phyloP scores from a whole-genome alignment of 2,888 invertebrate species.

The Nomada goodeniana region DNA sequence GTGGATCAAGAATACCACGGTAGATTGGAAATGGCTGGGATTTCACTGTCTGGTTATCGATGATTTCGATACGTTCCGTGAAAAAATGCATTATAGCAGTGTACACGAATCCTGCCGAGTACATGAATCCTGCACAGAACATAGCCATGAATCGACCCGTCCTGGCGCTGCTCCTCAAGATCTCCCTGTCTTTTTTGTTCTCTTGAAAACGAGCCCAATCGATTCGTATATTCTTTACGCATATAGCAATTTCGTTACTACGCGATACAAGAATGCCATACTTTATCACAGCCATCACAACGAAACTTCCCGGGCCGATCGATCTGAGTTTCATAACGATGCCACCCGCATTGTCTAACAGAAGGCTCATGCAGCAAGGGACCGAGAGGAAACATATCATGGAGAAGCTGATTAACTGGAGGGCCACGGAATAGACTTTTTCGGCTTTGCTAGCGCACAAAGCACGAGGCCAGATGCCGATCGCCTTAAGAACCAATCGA shows the following conservation, averaged over 20 bases:
- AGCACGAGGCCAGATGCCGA: conserved; percentile 76
- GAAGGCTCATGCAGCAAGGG: conserved; percentile 71
- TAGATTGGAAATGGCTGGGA: conserved; percentile 76
- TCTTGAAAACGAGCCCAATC: conserved; percentile 66
- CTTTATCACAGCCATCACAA: conserved; percentile 72
- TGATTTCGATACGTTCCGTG: conserved; percentile 64
- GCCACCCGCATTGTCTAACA: conserved; percentile 66
- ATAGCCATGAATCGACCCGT: conserved; percentile 66
- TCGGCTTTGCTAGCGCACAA: conserved; percentile 34
- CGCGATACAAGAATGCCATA: conserved; percentile 64
- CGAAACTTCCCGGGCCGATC: conserved; percentile 75
- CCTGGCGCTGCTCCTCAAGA: conserved; percentile 69
- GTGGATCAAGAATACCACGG: conserved; percentile 70
- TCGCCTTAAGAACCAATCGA: conserved; percentile 73
- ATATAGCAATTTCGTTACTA: conserved; percentile 55
- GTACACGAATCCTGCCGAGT: conserved; percentile 76
- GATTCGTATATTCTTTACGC: conserved; percentile 64
- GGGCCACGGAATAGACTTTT: conserved; percentile 40
- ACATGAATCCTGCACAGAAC: conserved; percentile 74
- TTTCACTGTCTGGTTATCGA: conserved; percentile 71
- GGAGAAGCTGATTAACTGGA: conserved; percentile 56
- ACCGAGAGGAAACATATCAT: conserved; percentile 72
- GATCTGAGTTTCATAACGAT: conserved; percentile 65
- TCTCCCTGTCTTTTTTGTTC: conserved; percentile 46
- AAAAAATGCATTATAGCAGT: conserved; percentile 76